These are phyloP conservation scores for Tetranychus truncatus DNA, from an alignment of 2,888 invertebrate genomes.

Conservation along the genomic window DNA sequence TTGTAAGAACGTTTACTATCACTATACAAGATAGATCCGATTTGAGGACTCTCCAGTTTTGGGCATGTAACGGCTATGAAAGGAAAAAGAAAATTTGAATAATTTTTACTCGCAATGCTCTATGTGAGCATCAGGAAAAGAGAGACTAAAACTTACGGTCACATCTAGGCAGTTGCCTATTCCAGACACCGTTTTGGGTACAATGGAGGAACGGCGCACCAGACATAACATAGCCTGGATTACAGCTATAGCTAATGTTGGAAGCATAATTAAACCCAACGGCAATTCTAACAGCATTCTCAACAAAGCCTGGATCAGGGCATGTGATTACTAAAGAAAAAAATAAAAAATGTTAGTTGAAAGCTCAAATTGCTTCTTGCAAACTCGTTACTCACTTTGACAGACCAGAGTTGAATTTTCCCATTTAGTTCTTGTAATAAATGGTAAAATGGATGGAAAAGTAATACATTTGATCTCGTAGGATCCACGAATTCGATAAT, in stretches of 20 bases:
- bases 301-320: background rate
- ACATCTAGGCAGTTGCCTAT: background rate
- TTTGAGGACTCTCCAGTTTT: background rate
- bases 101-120: background rate
- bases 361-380: too few species aligned
- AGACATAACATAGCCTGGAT: background rate
- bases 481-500: background rate
- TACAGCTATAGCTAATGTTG: background rate
- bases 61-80: background rate
- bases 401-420: background rate
- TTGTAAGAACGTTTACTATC: background rate
- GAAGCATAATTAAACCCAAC: background rate
- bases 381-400: background rate
- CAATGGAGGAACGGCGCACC: constrained; percentile 3
- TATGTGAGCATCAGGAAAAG: background rate
- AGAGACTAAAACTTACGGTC: background rate
- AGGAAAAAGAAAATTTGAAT: background rate
- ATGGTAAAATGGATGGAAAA: background rate
- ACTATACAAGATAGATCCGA: background rate
- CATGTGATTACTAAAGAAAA: background rate
- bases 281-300: background rate
- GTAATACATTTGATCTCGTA: background rate
- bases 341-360: background rate
- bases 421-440: background rate
- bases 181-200: background rate